These are phyloP conservation scores for Amphimallon solstitiale DNA, from an alignment of 2,888 invertebrate genomes.

Conservation along the genomic window DNA sequence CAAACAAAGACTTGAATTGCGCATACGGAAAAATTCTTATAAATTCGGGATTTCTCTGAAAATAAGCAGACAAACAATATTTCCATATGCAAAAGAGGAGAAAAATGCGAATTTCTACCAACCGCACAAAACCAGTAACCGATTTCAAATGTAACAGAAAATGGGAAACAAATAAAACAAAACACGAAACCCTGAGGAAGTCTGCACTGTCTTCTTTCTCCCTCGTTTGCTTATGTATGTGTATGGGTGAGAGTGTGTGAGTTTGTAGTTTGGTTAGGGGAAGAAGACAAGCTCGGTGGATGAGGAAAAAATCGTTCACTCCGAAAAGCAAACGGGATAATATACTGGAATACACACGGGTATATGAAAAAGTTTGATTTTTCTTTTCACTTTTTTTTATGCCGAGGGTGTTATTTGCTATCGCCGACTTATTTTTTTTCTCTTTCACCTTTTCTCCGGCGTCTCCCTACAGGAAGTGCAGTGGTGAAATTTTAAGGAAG, in stretches of 20 bases:
- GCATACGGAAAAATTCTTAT: slow-evolving; percentile 19
- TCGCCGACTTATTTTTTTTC: slow-evolving; percentile 6
- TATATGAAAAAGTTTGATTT: slow-evolving; percentile 39
- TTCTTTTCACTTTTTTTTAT: slow-evolving; percentile 24
- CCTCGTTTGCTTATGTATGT: not conserved
- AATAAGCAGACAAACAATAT: slow-evolving; percentile 36
- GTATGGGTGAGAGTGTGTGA: not conserved
- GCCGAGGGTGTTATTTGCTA: slow-evolving; percentile 24
- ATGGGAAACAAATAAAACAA: slow-evolving; percentile 50
- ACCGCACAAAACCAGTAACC: slow-evolving; percentile 44
- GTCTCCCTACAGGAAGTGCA: not conserved
- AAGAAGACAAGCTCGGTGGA: not conserved
- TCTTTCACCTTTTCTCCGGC: slow-evolving; percentile 6
- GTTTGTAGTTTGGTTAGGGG: no score
- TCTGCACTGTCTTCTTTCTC: not conserved
- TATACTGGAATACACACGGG: slow-evolving; percentile 34
- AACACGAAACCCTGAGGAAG: slow-evolving; percentile 20
- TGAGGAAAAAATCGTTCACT: slow-evolving; percentile 30
- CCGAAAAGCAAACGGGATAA: slow-evolving; percentile 34
- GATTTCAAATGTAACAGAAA: slow-evolving; percentile 49
- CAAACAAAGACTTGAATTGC: slow-evolving; percentile 16
- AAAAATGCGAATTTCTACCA: slow-evolving; percentile 31
- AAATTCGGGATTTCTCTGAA: slow-evolving; percentile 32
- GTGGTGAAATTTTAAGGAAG: not conserved
- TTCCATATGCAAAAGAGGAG: slow-evolving; percentile 36